Evolutionary conservation across 2,888 invertebrate genomes (phyloP).

Genomic region (Perizoma affinitatum): DNA sequence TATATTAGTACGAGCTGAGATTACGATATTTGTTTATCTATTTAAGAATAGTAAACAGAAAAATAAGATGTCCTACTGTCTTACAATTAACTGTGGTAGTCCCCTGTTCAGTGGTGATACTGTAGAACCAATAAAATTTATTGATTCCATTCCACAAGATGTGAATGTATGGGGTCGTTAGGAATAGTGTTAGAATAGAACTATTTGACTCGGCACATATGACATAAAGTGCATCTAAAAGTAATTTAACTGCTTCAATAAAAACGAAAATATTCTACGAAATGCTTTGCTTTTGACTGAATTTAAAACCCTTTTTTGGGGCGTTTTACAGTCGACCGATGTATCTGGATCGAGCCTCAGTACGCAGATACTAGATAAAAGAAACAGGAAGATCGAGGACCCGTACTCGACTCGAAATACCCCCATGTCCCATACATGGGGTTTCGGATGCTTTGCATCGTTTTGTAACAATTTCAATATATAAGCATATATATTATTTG

Average conservation of each 20-base stretch:
- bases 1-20: too few relatives aligned
- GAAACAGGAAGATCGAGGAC: too few relatives aligned
- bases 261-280: background rate
- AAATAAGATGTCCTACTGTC: constrained; percentile 4
- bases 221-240: constrained; percentile 2
- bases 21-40: too few relatives aligned
- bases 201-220: constrained; percentile 11
- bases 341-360: too few relatives aligned
- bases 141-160: constrained; percentile 29
- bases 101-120: constrained; percentile 29
- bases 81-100: constrained; percentile 12
- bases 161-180: constrained; percentile 18
- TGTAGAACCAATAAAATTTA: constrained; percentile 33
- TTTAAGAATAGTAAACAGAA: background rate
- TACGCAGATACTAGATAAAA: too few relatives aligned
- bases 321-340: background rate
- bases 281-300: too few relatives aligned
- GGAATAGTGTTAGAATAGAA: constrained; percentile 12
- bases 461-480: too few relatives aligned
- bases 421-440: too few relatives aligned
- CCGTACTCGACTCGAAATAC: too few relatives aligned
- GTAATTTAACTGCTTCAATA: background rate
- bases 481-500: too few relatives aligned
- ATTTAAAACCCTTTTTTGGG: background rate
- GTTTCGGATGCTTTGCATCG: too few relatives aligned